A percentile compares a stretch with the other conserved stretches of the same genome.
phyloP scores from a whole-genome alignment of 2,113 vertebrate genomes.

The Smithornis capensis region DNA sequence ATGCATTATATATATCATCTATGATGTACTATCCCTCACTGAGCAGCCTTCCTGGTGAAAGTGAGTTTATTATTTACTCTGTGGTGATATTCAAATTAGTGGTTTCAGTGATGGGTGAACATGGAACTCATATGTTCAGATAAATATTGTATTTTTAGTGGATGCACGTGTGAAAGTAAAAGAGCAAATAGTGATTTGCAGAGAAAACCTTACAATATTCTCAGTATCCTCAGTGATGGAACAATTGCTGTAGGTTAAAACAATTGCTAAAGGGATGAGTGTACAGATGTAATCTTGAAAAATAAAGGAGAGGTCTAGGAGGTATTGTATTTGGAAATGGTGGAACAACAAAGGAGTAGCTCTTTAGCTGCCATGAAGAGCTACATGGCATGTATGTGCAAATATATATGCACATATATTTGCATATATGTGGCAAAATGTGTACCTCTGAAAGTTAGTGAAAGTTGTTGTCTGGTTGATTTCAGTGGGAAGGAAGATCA shows the following conservation, averaged over 20 bases:
- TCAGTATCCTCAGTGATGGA: background rate
- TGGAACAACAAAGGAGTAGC: background rate
- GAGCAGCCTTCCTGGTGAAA: background rate
- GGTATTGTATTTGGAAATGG: background rate
- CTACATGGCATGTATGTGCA: no score
- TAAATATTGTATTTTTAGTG: background rate
- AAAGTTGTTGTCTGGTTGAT: background rate
- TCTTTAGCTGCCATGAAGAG: background rate
- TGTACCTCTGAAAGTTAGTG: background rate
- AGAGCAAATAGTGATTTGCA: background rate
- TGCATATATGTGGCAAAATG: background rate
- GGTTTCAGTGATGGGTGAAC: background rate
- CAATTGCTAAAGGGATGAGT: background rate
- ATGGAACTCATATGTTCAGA: background rate
- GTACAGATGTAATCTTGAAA: background rate
- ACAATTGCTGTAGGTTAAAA: background rate
- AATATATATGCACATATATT: no score
- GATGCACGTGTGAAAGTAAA: background rate
- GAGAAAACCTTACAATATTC: background rate
- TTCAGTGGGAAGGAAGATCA: background rate
- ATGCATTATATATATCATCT: background rate
- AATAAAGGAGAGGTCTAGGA: background rate
- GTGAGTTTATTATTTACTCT: background rate
- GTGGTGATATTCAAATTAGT: background rate
- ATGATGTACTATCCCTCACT: background rate